Conservation (phyloP, 2,113 vertebrate genomes). For the Stigmatopora argus region DNA sequence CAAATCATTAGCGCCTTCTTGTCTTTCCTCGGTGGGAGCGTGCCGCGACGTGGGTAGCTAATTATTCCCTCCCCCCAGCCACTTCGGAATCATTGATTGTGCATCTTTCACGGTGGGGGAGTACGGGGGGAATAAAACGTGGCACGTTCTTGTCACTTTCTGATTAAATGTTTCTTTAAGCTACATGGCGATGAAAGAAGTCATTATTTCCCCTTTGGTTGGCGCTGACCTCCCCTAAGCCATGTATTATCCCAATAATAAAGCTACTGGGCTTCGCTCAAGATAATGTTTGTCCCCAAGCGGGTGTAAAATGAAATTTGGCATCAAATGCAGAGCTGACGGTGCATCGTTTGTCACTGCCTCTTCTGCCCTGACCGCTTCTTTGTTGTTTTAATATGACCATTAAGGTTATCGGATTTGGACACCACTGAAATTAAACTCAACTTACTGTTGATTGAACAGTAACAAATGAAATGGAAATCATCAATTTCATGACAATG, state of each 20-base stretch:
- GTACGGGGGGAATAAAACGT: conserved; percentile 31
- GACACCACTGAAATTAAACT: background rate
- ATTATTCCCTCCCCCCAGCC: conserved; percentile 48
- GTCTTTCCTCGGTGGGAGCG: conserved; percentile 19
- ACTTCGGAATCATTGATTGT: conserved; percentile 57
- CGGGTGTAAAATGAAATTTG: conserved; percentile 53
- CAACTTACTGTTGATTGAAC: background rate
- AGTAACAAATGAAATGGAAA: background rate
- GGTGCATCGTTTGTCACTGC: conserved; percentile 60
- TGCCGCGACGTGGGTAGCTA: conserved; percentile 30
- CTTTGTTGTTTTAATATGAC: conserved; percentile 43
- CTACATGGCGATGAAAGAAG: conserved; percentile 64
- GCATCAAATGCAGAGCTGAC: conserved; percentile 45
- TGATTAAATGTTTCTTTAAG: conserved; percentile 71
- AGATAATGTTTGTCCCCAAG: conserved; percentile 58
- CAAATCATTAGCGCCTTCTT: conserved; percentile 27
- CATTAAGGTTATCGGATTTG: background rate
- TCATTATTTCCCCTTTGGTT: conserved; percentile 61
- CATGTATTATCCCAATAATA: conserved; percentile 62
- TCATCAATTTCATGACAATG: too few relatives aligned
- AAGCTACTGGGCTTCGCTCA: conserved; percentile 56
- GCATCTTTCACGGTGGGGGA: conserved; percentile 38
- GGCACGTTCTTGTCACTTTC: conserved; percentile 61
- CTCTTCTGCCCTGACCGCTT: conserved; percentile 55
- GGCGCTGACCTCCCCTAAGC: conserved; percentile 42